phyloP scores from a whole-genome alignment of 2,888 invertebrate species.

The Eilema depressum region DNA sequence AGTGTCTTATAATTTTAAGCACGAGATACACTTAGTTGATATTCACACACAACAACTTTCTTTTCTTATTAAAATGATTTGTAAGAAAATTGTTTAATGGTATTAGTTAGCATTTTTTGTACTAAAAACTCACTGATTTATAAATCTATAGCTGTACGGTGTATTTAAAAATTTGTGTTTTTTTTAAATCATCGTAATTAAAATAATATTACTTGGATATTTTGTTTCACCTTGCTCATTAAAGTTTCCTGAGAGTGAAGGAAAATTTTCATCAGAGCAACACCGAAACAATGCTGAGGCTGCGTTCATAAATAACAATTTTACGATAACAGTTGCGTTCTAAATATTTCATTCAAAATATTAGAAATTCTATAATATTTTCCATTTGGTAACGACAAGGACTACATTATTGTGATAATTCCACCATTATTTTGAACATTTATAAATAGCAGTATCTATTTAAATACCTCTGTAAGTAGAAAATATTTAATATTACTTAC shows the following conservation, averaged over 20 bases:
- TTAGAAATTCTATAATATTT: neutral
- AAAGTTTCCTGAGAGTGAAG: neutral
- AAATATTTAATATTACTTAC: too few relatives aligned
- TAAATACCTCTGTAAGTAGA: too few relatives aligned
- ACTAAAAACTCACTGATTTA: neutral
- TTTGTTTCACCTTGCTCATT: neutral
- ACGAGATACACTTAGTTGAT: neutral
- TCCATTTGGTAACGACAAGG: neutral
- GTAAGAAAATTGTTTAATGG: neutral
- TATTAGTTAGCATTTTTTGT: neutral
- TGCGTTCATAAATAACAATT: conserved; percentile 38
- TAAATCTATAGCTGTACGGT: neutral
- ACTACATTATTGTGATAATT: neutral
- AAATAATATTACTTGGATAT: neutral
- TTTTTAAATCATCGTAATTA: neutral
- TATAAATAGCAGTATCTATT: too few relatives aligned
- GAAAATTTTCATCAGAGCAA: conserved; percentile 19
- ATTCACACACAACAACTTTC: neutral
- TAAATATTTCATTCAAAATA: too few relatives aligned
- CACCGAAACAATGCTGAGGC: conserved; percentile 22
- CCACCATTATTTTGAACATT: too few relatives aligned
- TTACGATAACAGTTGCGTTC: conserved; percentile 31
- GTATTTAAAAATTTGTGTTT: neutral
- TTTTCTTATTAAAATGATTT: neutral
- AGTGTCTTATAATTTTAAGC: too few relatives aligned